These are phyloP conservation scores for Urosaurus nigricauda DNA, from an alignment of 2,797 vertebrate species.

Conservation along the genomic window DNA sequence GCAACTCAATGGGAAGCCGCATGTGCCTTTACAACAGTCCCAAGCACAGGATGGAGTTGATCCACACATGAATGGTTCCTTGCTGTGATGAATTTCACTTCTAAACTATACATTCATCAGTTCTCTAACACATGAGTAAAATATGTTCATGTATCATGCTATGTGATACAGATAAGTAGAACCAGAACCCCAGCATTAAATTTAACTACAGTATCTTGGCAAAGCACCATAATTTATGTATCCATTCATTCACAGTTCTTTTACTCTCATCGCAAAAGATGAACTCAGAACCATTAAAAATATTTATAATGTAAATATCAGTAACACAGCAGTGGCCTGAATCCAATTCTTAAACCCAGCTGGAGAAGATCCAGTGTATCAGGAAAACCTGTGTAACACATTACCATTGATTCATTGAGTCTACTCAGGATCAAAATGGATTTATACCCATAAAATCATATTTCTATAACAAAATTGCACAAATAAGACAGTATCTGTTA, in stretches of 20 bases:
- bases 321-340: not conserved
- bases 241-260: not conserved
- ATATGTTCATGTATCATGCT: not conserved
- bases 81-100: not conserved
- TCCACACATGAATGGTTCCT: not conserved
- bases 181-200: not conserved
- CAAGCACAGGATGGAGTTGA: not conserved
- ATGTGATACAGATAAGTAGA: not conserved
- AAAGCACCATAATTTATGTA: not conserved
- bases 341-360: not conserved
- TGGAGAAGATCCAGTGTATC: not conserved
- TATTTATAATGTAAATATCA: not conserved
- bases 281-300: not conserved
- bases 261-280: not conserved
- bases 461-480: not conserved
- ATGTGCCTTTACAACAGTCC: not conserved
- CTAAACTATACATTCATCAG: not conserved
- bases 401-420: too few relatives aligned
- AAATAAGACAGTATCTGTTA: not conserved
- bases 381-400: not conserved
- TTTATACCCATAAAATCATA: not conserved
- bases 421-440: too few relatives aligned
- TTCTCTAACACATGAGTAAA: not conserved
- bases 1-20: too few relatives aligned
- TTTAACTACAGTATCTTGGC: not conserved